phyloP scores from a whole-genome alignment of 2,797 vertebrate species.

The Spea hammondii region DNA sequence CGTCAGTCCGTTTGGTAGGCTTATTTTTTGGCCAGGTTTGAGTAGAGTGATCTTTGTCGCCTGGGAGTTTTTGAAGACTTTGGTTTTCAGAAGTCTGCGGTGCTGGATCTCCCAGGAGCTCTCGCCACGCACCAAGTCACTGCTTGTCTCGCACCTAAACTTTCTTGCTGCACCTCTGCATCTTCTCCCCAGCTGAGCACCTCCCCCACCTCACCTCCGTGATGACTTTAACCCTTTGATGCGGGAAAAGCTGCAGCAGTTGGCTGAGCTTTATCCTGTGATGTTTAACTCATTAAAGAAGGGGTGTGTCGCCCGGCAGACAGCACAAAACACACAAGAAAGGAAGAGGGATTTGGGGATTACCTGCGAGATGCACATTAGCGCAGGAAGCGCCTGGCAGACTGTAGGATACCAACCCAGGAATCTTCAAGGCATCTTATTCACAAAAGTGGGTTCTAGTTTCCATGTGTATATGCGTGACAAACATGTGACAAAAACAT shows the following conservation, averaged over 20 bases:
- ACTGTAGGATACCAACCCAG: conserved; percentile 27
- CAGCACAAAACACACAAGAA: conserved; percentile 48
- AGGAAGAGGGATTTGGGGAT: conserved; percentile 50
- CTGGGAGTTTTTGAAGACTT: neutral
- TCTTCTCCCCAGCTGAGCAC: conserved; percentile 43
- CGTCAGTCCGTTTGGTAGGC: neutral
- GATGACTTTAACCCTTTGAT: conserved; percentile 46
- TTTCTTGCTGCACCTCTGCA: conserved; percentile 48
- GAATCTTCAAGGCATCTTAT: conserved; percentile 6
- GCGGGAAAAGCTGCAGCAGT: conserved; percentile 1
- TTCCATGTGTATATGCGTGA: too few relatives aligned
- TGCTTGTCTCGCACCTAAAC: conserved; percentile 42
- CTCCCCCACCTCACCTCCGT: conserved; percentile 27
- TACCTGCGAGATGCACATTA: conserved; percentile 41
- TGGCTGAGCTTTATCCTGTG: conserved; percentile 35
- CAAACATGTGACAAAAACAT: too few relatives aligned
- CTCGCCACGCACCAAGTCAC: conserved; percentile 11
- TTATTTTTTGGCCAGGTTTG: neutral
- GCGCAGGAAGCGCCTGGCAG: conserved; percentile 34
- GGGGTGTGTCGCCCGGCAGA: conserved; percentile 44
- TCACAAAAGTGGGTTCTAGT: neutral
- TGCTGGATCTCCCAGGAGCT: neutral
- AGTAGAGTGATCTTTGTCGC: neutral
- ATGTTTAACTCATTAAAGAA: conserved; percentile 47
- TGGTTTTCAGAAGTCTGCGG: neutral